These are phyloP conservation scores for Platyrinchus mystaceus DNA, from an alignment of 2,797 vertebrate genomes.

Conservation along the genomic window DNA sequence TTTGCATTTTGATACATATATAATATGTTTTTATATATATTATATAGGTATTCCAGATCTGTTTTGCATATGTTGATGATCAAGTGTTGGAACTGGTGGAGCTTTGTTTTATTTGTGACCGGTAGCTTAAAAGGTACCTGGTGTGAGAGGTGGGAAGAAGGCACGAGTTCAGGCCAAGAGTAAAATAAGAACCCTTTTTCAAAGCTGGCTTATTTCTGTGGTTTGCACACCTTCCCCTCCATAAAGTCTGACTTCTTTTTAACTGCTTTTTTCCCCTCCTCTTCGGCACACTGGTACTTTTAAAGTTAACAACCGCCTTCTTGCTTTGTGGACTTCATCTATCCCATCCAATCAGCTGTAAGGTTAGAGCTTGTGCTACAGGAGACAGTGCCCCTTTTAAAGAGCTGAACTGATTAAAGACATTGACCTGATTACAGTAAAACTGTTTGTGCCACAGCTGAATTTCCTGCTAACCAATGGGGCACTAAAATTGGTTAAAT, in stretches of 20 bases:
- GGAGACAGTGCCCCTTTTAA: constrained; percentile 62
- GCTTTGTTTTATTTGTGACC: constrained; percentile 59
- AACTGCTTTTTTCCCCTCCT: not conserved
- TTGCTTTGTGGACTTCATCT: constrained; percentile 41
- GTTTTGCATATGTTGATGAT: constrained; percentile 67
- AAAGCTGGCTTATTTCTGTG: constrained; percentile 54
- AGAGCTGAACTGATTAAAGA: constrained; percentile 64
- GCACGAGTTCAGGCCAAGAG: constrained; percentile 57
- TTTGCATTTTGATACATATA: constrained; percentile 69
- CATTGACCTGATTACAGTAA: constrained; percentile 57
- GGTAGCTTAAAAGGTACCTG: constrained; percentile 58
- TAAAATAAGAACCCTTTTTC: constrained; percentile 61
- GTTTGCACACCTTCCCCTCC: constrained; percentile 62
- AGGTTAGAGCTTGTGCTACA: constrained; percentile 33
- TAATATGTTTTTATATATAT: constrained; percentile 71
- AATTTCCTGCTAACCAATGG: constrained; percentile 60
- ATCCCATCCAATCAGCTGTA: constrained; percentile 47
- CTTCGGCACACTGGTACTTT: constrained; percentile 41
- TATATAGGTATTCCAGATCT: constrained; percentile 68
- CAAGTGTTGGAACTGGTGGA: constrained; percentile 56
- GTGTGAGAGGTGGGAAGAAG: constrained; percentile 57
- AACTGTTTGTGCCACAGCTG: constrained; percentile 49
- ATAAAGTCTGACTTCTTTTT: constrained; percentile 12
- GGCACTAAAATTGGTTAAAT: constrained; percentile 20
- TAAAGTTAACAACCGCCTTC: not conserved